A percentile compares a stretch with the other conserved stretches of the same genome.
Conservation (phyloP, 2,113 vertebrate species). For the Lontra canadensis region DNA sequence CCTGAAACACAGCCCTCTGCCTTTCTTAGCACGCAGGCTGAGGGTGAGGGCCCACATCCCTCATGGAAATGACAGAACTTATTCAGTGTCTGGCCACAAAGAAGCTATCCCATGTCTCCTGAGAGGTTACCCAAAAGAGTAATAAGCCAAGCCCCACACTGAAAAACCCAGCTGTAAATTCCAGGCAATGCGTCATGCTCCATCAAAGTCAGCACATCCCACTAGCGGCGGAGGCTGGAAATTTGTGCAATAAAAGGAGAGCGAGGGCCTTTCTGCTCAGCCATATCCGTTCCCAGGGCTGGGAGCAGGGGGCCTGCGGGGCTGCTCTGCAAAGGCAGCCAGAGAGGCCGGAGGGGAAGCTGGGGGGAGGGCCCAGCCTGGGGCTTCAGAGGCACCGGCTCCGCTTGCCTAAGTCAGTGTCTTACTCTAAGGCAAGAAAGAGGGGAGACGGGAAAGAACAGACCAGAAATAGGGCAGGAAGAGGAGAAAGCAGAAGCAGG, state of each 20-base stretch:
- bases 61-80: background rate
- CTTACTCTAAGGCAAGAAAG: background rate
- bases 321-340: background rate
- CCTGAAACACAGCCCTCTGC: fast-evolving
- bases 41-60: background rate
- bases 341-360: fast-evolving
- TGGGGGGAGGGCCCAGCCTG: fast-evolving
- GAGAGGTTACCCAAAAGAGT: background rate
- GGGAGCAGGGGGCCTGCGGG: background rate
- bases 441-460: background rate
- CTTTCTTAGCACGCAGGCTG: background rate
- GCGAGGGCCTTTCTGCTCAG: background rate
- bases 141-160: background rate
- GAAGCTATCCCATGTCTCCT: background rate
- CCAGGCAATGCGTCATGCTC: fast-evolving
- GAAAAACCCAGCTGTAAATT: background rate
- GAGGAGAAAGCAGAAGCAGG: background rate
- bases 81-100: background rate
- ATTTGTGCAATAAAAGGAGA: background rate
- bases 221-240: background rate
- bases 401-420: background rate
- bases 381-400: background rate
- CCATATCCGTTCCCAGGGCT: fast-evolving
- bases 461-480: background rate
- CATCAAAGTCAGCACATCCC: background rate